phyloP scores from a whole-genome alignment of 2,797 vertebrate species.

The Epinephelus malabaricus region DNA sequence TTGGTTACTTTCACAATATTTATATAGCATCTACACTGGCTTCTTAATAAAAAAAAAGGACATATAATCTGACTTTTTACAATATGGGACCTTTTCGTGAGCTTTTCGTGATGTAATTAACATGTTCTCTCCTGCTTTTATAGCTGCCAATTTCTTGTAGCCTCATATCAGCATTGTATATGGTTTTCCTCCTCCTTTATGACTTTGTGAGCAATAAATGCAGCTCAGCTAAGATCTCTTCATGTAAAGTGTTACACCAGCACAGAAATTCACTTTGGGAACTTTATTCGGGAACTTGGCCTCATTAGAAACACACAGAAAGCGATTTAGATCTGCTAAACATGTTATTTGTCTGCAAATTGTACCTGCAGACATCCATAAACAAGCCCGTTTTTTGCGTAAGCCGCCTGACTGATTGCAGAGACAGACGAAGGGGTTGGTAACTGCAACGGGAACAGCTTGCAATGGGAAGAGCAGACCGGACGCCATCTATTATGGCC shows the following conservation, averaged over 20 bases:
- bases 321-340: conserved; percentile 36
- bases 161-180: background rate
- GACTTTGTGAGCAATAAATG: conserved; percentile 28
- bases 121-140: conserved; percentile 27
- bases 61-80: too few species aligned
- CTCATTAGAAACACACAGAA: conserved; percentile 35
- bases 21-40: too few species aligned
- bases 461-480: conserved; percentile 41
- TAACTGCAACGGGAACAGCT: conserved; percentile 52
- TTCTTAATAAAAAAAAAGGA: too few species aligned
- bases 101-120: conserved; percentile 24
- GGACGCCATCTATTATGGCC: conserved; percentile 60
- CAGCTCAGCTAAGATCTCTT: conserved; percentile 6
- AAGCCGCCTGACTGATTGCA: conserved; percentile 51
- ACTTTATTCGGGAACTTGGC: conserved; percentile 27
- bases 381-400: conserved; percentile 45
- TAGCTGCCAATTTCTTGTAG: conserved; percentile 15
- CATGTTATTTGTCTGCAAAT: conserved; percentile 54
- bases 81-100: background rate
- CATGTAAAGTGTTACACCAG: conserved; percentile 11
- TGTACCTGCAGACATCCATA: conserved; percentile 52
- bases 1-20: too few species aligned
- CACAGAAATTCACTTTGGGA: conserved; percentile 28
- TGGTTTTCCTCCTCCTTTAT: conserved; percentile 1
- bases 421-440: conserved; percentile 24